phyloP scores from a whole-genome alignment of 2,797 vertebrate species.

The Chanos chanos region DNA sequence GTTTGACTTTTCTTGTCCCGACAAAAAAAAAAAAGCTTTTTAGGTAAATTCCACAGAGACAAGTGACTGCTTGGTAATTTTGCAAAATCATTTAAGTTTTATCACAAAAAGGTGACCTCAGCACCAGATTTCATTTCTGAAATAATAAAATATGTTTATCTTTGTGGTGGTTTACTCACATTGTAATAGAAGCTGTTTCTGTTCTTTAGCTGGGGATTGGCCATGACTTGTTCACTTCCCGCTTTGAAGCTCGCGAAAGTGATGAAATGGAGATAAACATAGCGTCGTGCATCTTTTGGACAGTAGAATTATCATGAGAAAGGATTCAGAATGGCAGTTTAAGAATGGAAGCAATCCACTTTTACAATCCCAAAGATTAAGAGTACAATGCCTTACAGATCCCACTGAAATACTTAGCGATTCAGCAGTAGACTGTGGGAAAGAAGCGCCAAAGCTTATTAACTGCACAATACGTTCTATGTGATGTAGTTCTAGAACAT shows the following conservation, averaged over 20 bases:
- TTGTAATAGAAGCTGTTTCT: slow-evolving; percentile 26
- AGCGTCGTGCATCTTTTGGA: slow-evolving; percentile 23
- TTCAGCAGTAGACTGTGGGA: neutral
- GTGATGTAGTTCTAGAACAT: no score
- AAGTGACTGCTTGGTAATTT: no score
- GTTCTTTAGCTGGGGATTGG: neutral
- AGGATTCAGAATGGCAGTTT: neutral
- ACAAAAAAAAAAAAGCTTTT: no score
- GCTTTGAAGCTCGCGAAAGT: slow-evolving; percentile 2
- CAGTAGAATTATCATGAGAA: slow-evolving; percentile 14
- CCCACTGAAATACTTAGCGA: neutral
- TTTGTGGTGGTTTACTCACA: slow-evolving; percentile 9
- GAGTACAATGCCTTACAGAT: neutral
- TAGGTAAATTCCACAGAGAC: no score
- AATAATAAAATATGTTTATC: neutral
- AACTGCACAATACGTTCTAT: no score
- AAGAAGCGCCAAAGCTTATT: no score
- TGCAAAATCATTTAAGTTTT: no score
- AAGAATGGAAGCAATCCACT: neutral
- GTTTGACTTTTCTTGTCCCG: no score
- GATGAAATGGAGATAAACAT: slow-evolving; percentile 14
- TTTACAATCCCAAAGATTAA: neutral
- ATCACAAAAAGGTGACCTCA: no score
- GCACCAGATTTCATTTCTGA: neutral
- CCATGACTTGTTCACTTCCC: neutral